A percentile compares a stretch with the other conserved stretches of the same genome.
Conservation (phyloP, 2,888 invertebrate genomes). For the Ophonus ardosiacus region DNA sequence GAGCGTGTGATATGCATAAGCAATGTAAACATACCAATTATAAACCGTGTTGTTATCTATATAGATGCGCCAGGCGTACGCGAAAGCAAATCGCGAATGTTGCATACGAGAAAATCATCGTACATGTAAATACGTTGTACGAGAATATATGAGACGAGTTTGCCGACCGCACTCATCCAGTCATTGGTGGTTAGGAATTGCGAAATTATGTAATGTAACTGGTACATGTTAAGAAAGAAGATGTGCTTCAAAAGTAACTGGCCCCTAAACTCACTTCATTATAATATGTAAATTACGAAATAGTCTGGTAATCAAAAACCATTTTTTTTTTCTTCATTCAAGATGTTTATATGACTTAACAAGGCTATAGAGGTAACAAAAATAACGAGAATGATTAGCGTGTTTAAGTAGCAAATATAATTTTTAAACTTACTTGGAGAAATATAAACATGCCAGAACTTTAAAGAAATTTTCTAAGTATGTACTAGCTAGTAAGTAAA, state of each 20-base stretch:
- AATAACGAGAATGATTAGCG: too few relatives aligned
- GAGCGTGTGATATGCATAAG: conserved; percentile 55
- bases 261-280: neutral
- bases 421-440: too few relatives aligned
- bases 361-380: too few relatives aligned
- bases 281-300: too few relatives aligned
- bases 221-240: neutral
- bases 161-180: neutral
- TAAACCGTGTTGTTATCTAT: conserved; percentile 51
- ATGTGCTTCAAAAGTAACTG: neutral
- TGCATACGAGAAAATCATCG: conserved; percentile 10
- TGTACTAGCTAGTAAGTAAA: too few relatives aligned
- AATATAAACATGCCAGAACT: too few relatives aligned
- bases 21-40: conserved; percentile 61
- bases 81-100: conserved; percentile 33
- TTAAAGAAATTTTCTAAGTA: too few relatives aligned
- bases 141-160: conserved; percentile 27
- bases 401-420: too few relatives aligned
- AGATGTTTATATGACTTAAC: too few relatives aligned
- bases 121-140: conserved; percentile 1
- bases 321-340: too few relatives aligned
- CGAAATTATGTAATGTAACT: conserved; percentile 29
- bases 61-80: conserved; percentile 31
- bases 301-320: too few relatives aligned
- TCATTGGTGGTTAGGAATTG: conserved; percentile 4